These are phyloP conservation scores for Latrodectus elegans DNA, from an alignment of 2,888 invertebrate species.

Conservation along the genomic window DNA sequence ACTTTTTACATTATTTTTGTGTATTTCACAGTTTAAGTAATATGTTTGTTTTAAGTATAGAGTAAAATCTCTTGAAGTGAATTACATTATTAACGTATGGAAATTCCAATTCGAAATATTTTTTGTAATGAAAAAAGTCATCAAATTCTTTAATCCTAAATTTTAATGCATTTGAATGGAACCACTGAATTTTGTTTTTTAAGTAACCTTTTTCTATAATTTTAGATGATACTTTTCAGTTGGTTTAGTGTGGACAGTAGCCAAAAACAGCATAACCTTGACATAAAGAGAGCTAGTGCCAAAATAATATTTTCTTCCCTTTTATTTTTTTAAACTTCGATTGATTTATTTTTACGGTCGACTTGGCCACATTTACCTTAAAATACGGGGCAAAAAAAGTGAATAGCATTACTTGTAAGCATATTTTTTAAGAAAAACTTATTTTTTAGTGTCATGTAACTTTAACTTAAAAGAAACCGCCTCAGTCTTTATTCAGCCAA, in stretches of 20 bases:
- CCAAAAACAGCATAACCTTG: constrained; percentile 36
- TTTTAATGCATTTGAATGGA: too few relatives aligned
- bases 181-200: too few relatives aligned
- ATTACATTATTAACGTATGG: too few relatives aligned
- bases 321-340: constrained; percentile 20
- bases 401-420: constrained; percentile 2
- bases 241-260: constrained; percentile 14
- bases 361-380: constrained; percentile 29
- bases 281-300: not conserved
- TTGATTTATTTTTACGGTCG: constrained; percentile 54
- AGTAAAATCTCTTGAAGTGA: too few relatives aligned
- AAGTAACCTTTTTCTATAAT: too few relatives aligned
- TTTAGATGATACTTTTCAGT: not conserved
- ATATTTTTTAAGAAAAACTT: not conserved
- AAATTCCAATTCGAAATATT: too few relatives aligned
- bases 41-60: too few relatives aligned
- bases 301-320: not conserved
- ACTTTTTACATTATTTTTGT: too few relatives aligned
- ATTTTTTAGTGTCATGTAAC: constrained; percentile 7
- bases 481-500: not conserved
- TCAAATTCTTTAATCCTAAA: too few relatives aligned
- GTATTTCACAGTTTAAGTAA: too few relatives aligned
- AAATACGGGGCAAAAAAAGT: not conserved
- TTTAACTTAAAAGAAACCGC: not conserved
- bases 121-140: too few relatives aligned